Evolutionary conservation across 2,113 vertebrate genomes (phyloP).

Genomic region (Antigone vipio): DNA sequence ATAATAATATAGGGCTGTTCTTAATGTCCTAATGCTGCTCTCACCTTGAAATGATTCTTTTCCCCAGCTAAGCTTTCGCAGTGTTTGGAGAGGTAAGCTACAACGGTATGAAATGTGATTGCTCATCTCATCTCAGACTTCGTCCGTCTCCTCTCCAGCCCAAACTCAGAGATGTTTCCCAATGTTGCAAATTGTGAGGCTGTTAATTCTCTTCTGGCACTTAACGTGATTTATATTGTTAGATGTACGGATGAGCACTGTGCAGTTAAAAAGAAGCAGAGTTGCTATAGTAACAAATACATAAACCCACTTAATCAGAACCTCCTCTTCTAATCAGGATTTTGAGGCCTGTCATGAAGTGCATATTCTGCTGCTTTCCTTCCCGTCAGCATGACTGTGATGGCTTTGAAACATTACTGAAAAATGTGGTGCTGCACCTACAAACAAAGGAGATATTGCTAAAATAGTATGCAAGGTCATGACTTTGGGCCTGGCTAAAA

Average conservation of each 20-base stretch:
- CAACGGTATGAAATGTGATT: rapidly evolving
- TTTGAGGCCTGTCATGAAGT: not conserved
- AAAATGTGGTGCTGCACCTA: not conserved
- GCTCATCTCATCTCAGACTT: not conserved
- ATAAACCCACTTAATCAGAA: not conserved
- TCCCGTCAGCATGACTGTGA: rapidly evolving
- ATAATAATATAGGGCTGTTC: rapidly evolving
- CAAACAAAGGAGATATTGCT: not conserved
- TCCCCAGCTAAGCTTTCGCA: rapidly evolving
- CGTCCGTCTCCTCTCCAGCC: rapidly evolving
- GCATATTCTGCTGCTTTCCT: not conserved
- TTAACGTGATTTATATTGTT: rapidly evolving
- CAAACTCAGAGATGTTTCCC: not conserved
- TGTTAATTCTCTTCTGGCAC: not conserved
- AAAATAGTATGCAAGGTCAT: not conserved
- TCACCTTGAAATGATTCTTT: rapidly evolving
- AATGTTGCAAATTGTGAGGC: not conserved
- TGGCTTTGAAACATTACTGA: not conserved
- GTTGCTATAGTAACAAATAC: not conserved
- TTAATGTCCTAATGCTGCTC: rapidly evolving
- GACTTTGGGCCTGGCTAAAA: not conserved
- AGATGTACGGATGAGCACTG: not conserved
- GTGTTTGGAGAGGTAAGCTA: rapidly evolving
- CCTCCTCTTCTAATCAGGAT: not conserved
- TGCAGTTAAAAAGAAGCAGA: not conserved